These are phyloP conservation scores for Hippocampus kuda DNA, from an alignment of 2,797 vertebrate species.

Conservation along the genomic window DNA sequence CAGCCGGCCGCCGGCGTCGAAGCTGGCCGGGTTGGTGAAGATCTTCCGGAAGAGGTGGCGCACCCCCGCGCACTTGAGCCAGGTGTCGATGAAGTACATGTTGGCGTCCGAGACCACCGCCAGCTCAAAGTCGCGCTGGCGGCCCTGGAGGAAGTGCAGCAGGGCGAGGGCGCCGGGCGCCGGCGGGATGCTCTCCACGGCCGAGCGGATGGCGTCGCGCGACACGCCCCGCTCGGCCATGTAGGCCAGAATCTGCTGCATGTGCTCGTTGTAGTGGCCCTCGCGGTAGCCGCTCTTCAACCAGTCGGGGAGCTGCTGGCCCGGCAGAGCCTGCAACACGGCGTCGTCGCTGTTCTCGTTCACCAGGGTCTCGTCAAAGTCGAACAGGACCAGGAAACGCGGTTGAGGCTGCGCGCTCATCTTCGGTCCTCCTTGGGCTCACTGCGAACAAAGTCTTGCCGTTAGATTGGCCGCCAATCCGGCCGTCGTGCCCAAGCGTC, in stretches of 20 bases:
- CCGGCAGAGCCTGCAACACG: constrained; percentile 65
- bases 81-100: constrained; percentile 77
- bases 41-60: constrained; percentile 74
- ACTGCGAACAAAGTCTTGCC: constrained; percentile 18
- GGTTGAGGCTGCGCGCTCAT: constrained; percentile 50
- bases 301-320: constrained; percentile 70
- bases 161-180: constrained; percentile 73
- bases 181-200: constrained; percentile 73
- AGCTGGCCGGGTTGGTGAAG: constrained; percentile 78
- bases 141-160: constrained; percentile 72
- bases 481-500: no score
- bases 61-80: constrained; percentile 64
- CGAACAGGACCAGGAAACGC: constrained; percentile 79
- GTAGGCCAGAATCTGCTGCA: constrained; percentile 73
- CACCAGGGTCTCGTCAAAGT: constrained; percentile 92
- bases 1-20: constrained; percentile 69
- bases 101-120: constrained; percentile 88
- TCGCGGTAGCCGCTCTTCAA: constrained; percentile 68
- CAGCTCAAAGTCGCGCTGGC: constrained; percentile 74
- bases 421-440: constrained; percentile 18
- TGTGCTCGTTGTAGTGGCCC: constrained; percentile 81
- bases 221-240: constrained; percentile 78
- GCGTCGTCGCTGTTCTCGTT: constrained; percentile 84
- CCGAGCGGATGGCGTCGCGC: constrained; percentile 60
- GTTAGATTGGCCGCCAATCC: background rate